Conservation (phyloP, 2,888 invertebrate genomes). For the Pseudanteris insignis region DNA sequence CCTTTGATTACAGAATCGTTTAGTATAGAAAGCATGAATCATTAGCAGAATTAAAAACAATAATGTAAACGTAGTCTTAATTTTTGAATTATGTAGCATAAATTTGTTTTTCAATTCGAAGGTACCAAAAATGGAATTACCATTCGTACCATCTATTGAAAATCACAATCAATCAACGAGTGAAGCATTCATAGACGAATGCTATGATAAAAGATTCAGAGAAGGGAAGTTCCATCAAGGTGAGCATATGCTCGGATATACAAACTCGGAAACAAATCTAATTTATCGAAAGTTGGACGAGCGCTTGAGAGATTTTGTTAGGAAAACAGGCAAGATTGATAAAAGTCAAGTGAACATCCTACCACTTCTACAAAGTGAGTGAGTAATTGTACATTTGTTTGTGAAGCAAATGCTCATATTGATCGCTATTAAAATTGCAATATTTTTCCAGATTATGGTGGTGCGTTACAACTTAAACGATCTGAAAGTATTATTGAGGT, state of each 20-base stretch:
- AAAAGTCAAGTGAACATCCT: not conserved
- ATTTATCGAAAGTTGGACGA: conserved; percentile 6
- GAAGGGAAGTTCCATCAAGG: conserved; percentile 68
- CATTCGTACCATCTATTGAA: conserved; percentile 47
- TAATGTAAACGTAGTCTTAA: too few relatives aligned
- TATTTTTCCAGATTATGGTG: too few relatives aligned
- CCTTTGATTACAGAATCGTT: too few relatives aligned
- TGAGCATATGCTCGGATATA: conserved; percentile 63
- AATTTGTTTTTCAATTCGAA: too few relatives aligned
- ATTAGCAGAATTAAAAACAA: too few relatives aligned
- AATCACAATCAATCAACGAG: conserved; percentile 35
- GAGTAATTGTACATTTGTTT: too few relatives aligned
- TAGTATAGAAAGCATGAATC: too few relatives aligned
- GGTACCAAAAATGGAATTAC: conserved; percentile 13
- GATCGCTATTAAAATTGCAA: too few relatives aligned
- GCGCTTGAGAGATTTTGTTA: conserved; percentile 3
- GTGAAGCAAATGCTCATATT: too few relatives aligned
- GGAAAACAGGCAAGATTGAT: not conserved
- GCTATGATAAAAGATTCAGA: conserved; percentile 64
- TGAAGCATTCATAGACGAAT: conserved; percentile 67
- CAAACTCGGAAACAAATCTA: conserved; percentile 12
- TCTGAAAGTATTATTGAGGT: conserved; percentile 7
- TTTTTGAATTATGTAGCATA: too few relatives aligned
- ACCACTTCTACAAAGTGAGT: not conserved
- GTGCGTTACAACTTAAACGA: too few relatives aligned